Evolutionary conservation across 2,888 invertebrate species (phyloP).

Genomic region (Meteorus cinctellus): DNA sequence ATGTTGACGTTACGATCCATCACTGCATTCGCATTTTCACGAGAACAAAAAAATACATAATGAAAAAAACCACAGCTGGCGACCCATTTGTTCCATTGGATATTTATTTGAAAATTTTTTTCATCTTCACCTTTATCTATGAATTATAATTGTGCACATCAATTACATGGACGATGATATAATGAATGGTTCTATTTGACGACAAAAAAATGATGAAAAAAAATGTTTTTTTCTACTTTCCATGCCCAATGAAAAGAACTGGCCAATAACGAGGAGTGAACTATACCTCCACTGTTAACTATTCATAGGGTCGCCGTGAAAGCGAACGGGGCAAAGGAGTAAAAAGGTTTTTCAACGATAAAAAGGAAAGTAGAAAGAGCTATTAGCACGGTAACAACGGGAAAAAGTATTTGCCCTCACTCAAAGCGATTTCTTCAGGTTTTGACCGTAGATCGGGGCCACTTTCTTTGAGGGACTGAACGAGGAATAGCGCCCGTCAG

Average conservation of each 20-base stretch:
- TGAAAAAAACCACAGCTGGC: no score
- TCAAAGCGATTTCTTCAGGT: conserved; percentile 44
- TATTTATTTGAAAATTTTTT: not conserved
- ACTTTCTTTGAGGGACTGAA: conserved; percentile 36
- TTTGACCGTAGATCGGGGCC: conserved; percentile 41
- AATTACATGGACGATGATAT: not conserved
- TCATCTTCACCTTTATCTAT: not conserved
- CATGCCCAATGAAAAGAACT: conserved; percentile 22
- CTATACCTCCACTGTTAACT: conserved; percentile 30
- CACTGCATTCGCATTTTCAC: not conserved
- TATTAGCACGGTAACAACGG: conserved; percentile 46
- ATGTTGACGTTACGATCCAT: conserved; percentile 16
- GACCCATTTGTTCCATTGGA: not conserved
- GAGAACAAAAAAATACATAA: not conserved
- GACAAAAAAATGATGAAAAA: conserved; percentile 1
- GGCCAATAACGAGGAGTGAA: conserved; percentile 26
- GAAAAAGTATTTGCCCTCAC: conserved; percentile 43
- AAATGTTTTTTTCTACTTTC: not conserved
- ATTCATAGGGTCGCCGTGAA: conserved; percentile 38
- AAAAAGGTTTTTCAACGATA: conserved; percentile 35
- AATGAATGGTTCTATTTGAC: conserved; percentile 1
- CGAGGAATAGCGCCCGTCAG: conserved; percentile 4
- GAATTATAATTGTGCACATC: not conserved
- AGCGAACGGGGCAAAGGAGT: conserved; percentile 28
- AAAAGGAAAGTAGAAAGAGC: conserved; percentile 39